These are phyloP conservation scores for Allenopithecus nigroviridis DNA, from an alignment of 2,797 vertebrate genomes.

Conservation along the genomic window DNA sequence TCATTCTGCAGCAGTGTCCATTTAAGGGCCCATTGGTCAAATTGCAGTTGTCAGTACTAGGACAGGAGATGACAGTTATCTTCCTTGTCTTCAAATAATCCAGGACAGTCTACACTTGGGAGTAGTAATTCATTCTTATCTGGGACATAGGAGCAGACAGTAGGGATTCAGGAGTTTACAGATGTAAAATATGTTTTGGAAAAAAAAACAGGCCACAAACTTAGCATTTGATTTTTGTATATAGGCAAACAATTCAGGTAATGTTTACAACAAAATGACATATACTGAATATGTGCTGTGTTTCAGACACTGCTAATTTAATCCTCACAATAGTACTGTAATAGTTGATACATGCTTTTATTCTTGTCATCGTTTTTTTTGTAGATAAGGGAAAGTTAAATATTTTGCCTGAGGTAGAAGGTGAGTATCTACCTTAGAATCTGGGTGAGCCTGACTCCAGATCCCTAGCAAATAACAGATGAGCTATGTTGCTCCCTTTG, in stretches of 20 bases:
- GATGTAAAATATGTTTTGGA: background rate
- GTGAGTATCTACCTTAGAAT: background rate
- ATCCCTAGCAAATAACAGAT: background rate
- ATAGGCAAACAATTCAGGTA: background rate
- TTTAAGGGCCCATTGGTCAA: background rate
- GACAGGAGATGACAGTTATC: background rate
- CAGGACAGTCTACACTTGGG: background rate
- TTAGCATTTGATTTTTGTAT: slow-evolving; percentile 3
- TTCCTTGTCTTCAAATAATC: background rate
- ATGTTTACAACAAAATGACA: background rate
- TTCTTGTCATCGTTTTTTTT: background rate
- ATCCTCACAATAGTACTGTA: background rate
- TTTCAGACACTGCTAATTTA: background rate
- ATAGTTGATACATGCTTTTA: background rate
- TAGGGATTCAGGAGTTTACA: slow-evolving; percentile 21
- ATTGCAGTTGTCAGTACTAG: background rate
- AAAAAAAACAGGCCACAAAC: background rate
- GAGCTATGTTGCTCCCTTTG: background rate
- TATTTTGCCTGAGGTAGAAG: background rate
- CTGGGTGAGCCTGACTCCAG: background rate
- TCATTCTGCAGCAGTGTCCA: background rate
- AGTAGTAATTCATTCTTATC: background rate
- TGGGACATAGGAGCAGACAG: background rate
- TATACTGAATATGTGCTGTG: background rate
- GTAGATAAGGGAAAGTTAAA: background rate